A percentile compares a stretch with the other conserved stretches of the same genome.
phyloP scores from a whole-genome alignment of 2,797 vertebrate genomes.

The Centropyge bicolor region DNA sequence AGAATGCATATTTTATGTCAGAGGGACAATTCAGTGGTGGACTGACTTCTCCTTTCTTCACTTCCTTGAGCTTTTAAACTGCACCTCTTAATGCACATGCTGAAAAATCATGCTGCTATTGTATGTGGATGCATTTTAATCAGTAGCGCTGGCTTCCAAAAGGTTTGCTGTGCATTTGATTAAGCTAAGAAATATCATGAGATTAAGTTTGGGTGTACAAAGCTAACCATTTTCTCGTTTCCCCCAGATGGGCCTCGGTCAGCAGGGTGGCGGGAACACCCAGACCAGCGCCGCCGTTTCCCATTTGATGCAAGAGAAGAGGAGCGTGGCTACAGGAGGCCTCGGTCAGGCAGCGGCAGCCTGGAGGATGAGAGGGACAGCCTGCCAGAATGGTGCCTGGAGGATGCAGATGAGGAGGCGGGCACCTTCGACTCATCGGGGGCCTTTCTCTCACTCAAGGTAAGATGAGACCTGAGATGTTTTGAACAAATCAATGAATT shows the following conservation, averaged over 20 bases:
- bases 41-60: background rate
- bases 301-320: conserved; percentile 98
- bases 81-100: background rate
- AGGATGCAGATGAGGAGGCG: conserved; percentile 98
- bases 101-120: background rate
- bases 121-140: background rate
- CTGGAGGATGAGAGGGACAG: conserved; percentile 96
- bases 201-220: background rate
- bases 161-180: background rate
- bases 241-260: conserved; percentile 89
- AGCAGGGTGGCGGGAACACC: conserved; percentile 95
- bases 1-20: background rate
- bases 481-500: conserved; percentile 5
- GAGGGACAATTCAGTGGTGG: background rate
- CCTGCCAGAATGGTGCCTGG: conserved; percentile 98
- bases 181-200: background rate
- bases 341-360: conserved; percentile 93
- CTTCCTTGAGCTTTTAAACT: background rate
- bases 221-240: conserved; percentile 5
- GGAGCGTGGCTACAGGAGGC: conserved; percentile 92
- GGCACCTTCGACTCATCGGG: conserved; percentile 99
- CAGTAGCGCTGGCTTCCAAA: background rate
- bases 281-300: conserved; percentile 94
- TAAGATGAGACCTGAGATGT: conserved; percentile 61
- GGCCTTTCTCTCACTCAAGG: conserved; percentile 97